Evolutionary conservation across 2,888 invertebrate species (phyloP).

Genomic region (Willowsia nigromaculata): DNA sequence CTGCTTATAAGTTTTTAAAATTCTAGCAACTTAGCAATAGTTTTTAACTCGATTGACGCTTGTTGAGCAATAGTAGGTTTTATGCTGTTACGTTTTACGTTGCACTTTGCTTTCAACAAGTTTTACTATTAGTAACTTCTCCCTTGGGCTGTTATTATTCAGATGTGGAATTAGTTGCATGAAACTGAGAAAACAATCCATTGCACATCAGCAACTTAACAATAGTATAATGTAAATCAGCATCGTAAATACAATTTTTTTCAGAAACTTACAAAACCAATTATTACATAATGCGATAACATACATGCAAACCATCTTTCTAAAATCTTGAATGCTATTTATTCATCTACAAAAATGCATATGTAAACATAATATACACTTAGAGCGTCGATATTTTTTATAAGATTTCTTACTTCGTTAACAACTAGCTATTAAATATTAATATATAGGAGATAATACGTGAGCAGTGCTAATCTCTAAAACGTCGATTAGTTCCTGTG

Average conservation of each 20-base stretch:
- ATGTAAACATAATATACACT: not conserved
- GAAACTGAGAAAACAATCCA: not conserved
- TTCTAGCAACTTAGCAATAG: not conserved
- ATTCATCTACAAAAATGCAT: not conserved
- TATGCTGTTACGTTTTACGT: not conserved
- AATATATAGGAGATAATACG: not conserved
- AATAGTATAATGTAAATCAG: not conserved
- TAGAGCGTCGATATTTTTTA: not conserved
- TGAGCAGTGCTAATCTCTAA: not conserved
- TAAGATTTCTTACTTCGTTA: not conserved
- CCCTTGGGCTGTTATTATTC: not conserved
- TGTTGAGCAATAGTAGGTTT: not conserved
- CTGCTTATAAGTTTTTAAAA: not conserved
- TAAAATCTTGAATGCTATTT: not conserved
- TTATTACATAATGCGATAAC: not conserved
- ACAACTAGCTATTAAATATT: not conserved
- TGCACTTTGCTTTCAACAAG: not conserved
- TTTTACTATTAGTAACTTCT: too few species aligned
- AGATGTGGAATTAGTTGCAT: not conserved
- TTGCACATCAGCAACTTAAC: not conserved
- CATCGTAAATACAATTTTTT: not conserved
- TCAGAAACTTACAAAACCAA: not conserved
- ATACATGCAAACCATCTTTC: not conserved
- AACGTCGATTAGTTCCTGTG: constrained; percentile 8
- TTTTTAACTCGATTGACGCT: not conserved